Evolutionary conservation across 1,140 invertebrate genomes (phyloP).

Genomic region (Planococcus citri): DNA sequence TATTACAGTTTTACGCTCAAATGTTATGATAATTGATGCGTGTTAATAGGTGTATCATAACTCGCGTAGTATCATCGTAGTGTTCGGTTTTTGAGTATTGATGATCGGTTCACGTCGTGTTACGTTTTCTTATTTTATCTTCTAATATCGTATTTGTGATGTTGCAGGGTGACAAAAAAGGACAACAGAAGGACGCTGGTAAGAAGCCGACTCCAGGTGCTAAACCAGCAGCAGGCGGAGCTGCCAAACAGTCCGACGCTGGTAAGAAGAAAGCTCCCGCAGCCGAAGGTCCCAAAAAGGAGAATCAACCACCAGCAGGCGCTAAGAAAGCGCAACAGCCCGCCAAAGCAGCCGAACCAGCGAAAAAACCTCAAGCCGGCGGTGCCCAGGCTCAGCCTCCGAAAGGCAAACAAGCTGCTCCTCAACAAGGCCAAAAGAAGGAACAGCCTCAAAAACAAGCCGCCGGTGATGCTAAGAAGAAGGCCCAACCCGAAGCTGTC

Average conservation of each 20-base stretch:
- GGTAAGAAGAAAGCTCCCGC: slow-evolving; percentile 15
- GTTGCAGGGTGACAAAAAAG: slow-evolving; percentile 16
- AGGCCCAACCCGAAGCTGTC: not conserved
- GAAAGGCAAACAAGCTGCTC: slow-evolving; percentile 10
- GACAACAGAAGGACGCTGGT: not conserved
- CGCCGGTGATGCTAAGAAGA: slow-evolving; percentile 18
- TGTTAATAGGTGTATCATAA: too few relatives aligned
- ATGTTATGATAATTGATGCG: too few relatives aligned
- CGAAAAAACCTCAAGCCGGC: slow-evolving; percentile 15
- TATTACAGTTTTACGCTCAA: not conserved
- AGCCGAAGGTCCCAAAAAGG: not conserved
- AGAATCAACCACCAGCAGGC: not conserved
- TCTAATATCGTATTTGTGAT: not conserved
- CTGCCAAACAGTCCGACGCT: slow-evolving; percentile 23
- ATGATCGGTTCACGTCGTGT: too few relatives aligned
- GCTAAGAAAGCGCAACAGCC: slow-evolving; percentile 15
- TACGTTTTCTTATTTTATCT: not conserved
- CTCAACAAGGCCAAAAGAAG: slow-evolving; percentile 16
- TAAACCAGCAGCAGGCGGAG: slow-evolving; percentile 9
- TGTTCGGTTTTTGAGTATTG: too few relatives aligned
- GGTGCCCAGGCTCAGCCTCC: slow-evolving; percentile 11
- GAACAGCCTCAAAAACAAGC: slow-evolving; percentile 21
- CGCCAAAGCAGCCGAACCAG: slow-evolving; percentile 19
- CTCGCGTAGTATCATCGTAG: too few relatives aligned
- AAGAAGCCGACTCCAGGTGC: not conserved